Evolutionary conservation across 2,888 invertebrate genomes (phyloP), one percentile per base, ranked within the genome.

Genomic region (Caenorhabditis wallacei): DNA sequence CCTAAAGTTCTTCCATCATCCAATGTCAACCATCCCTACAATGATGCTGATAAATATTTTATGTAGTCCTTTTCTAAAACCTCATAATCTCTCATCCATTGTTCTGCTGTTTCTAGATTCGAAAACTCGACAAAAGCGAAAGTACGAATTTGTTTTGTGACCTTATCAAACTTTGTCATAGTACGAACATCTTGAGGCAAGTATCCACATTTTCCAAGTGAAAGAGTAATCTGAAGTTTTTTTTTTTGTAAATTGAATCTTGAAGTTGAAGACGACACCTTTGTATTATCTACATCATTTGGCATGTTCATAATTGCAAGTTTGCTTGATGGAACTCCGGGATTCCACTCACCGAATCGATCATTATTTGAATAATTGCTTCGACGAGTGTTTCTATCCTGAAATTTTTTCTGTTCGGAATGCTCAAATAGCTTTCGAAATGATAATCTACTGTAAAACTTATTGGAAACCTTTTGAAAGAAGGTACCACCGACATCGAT

Each of bases 111-210:
- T 93, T 95, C 94, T 93, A 95, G 94, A 93, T 95, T 95, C 93
- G 95, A 94, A 95, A 97, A 97, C 94, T 97, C 96, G 94, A 96
- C 95, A 95, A 96, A 96, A 94, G 95, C 96, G 94, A 96, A 95
- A 92, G 95, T 95, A 93, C 95, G 94, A 93, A 95, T 95, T 93
- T 75, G 61, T 48, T 80, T 80, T 1, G 80, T 56, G 1, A 11
- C 26, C 30, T 66, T 72, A 30, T 82, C 72, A 35, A 61, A 76
- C 61, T 84, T 85, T 18, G 83, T 80, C 64, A 85, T 74, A 3
- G 85, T 83, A 8, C 86, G 66, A 8, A 86, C 80, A 59, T 86
- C 86, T 35, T 85, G 79, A 40, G 86, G 86, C 22, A 76, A 53
- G 69, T 82, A 86, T n/a, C 86, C 86, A 64, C 61, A 57, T 48